Conservation (phyloP, 2,797 vertebrate species). For the Potorous gilbertii region DNA sequence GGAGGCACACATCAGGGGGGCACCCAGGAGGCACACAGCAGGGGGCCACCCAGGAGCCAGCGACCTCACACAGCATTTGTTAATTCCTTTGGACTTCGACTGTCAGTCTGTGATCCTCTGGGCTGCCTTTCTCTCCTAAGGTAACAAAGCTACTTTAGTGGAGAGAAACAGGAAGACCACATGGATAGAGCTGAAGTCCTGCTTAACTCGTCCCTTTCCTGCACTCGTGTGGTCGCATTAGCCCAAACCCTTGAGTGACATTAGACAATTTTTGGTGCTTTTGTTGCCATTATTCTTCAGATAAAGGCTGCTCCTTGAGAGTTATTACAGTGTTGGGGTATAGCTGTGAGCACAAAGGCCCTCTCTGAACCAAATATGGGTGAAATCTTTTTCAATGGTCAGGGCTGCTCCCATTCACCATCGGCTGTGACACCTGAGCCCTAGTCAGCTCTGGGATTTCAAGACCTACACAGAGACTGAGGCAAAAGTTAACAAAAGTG, state of each 20-base stretch:
- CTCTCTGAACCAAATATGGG: conserved; percentile 63
- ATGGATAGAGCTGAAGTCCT: not conserved
- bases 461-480: conserved; percentile 53
- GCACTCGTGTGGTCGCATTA: not conserved
- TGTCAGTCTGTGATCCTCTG: not conserved
- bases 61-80: too few species aligned
- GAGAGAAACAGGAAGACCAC: conserved; percentile 8
- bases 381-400: conserved; percentile 69
- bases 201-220: not conserved
- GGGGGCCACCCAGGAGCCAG: too few species aligned
- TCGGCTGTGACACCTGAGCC: conserved; percentile 55
- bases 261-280: conserved; percentile 24
- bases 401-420: conserved; percentile 62
- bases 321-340: conserved; percentile 54
- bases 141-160: conserved; percentile 36
- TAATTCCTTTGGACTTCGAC: not conserved
- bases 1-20: too few species aligned
- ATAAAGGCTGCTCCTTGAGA: conserved; percentile 58
- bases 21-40: too few species aligned
- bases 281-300: conserved; percentile 55
- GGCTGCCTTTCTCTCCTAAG: conserved; percentile 18
- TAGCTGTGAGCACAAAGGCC: conserved; percentile 66
- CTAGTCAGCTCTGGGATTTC: conserved; percentile 40
- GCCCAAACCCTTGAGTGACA: not conserved
- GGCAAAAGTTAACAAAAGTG: conserved; percentile 6